Percentiles rank a stretch among this genome's conserved stretches.
Evolutionary conservation across 1,140 invertebrate species (phyloP).

Genomic region (Philopotamus ludificatus): DNA sequence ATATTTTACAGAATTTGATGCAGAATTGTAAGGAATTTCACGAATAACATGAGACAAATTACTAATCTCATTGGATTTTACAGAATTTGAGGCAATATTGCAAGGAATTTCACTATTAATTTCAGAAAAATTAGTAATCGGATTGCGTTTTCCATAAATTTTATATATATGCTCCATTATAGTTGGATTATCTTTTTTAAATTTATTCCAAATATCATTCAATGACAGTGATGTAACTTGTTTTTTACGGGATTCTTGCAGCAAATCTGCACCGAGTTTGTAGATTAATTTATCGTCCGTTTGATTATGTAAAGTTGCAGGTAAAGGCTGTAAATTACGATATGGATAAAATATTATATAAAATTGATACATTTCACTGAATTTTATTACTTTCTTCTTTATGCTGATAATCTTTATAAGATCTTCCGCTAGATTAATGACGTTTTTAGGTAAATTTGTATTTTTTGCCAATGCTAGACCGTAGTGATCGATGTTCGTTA

Average conservation of each 20-base stretch:
- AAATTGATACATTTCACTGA: not conserved
- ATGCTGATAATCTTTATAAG: conserved; percentile 47
- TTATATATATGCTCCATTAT: conserved; percentile 42
- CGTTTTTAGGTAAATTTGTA: conserved; percentile 51
- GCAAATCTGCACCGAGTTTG: conserved; percentile 46
- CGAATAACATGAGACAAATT: no score
- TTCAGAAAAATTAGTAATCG: no score
- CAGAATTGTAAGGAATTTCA: no score
- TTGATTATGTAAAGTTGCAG: conserved; percentile 40
- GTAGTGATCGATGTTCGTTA: conserved; percentile 49
- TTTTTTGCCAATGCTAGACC: conserved; percentile 50
- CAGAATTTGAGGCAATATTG: no score
- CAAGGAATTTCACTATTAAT: no score
- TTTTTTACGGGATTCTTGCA: conserved; percentile 45
- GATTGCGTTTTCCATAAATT: no score
- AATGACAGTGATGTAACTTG: conserved; percentile 37
- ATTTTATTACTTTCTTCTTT: conserved; percentile 45
- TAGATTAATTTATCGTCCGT: conserved; percentile 46
- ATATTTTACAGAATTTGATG: no score
- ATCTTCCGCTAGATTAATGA: conserved; percentile 50
- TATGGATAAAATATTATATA: not conserved
- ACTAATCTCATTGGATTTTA: no score
- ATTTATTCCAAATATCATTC: conserved; percentile 44
- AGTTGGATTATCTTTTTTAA: conserved; percentile 46
- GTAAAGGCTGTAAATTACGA: conserved; percentile 43